Evolutionary conservation across 2,888 invertebrate genomes (phyloP).

Genomic region (Xanthorhoe designata): DNA sequence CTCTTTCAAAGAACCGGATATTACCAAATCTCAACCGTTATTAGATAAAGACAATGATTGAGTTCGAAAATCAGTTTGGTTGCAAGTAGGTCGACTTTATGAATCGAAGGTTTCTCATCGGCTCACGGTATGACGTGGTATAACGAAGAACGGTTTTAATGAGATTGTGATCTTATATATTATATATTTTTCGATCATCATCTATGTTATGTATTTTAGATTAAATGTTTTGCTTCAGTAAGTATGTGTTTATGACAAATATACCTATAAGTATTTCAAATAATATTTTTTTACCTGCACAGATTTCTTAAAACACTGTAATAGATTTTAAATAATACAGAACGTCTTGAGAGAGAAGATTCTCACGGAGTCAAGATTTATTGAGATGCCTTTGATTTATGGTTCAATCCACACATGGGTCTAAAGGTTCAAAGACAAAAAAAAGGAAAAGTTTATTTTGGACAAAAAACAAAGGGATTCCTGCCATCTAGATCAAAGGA

Average conservation of each 20-base stretch:
- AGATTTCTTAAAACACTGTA: not conserved
- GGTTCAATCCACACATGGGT: constrained; percentile 76
- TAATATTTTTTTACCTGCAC: not conserved
- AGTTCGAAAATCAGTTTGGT: constrained; percentile 44
- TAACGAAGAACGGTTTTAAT: constrained; percentile 15
- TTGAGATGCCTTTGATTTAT: constrained; percentile 81
- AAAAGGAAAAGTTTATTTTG: constrained; percentile 71
- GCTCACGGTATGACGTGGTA: not conserved
- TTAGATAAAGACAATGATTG: constrained; percentile 51
- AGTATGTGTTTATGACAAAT: too few species aligned
- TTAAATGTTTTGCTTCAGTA: not conserved
- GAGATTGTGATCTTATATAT: not conserved
- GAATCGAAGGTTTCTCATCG: constrained; percentile 27
- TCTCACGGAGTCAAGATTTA: constrained; percentile 76
- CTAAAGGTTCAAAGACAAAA: constrained; percentile 76
- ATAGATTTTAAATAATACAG: constrained; percentile 54
- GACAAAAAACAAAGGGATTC: constrained; percentile 67
- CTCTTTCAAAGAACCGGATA: constrained; percentile 51
- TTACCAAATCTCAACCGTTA: constrained; percentile 54
- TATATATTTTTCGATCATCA: not conserved
- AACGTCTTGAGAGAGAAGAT: constrained; percentile 66
- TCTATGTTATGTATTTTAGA: not conserved
- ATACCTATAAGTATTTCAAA: too few species aligned
- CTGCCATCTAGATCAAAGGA: constrained; percentile 56
- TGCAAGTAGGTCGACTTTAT: constrained; percentile 34